Evolutionary conservation across 64 coral and sea anemone genomes (phyloP).

Genomic region (Anthopleura sola): DNA sequence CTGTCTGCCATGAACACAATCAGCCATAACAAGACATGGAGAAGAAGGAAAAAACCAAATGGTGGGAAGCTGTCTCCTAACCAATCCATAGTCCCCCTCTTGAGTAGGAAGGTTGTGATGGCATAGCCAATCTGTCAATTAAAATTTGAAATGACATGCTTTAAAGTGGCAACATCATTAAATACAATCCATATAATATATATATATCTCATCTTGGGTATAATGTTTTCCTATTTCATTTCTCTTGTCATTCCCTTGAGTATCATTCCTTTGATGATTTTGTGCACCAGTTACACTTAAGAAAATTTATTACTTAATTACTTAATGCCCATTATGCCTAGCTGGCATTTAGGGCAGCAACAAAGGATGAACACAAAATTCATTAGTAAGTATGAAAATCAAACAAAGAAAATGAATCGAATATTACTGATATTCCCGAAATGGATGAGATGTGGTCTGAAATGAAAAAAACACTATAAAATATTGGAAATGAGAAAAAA

Average conservation of each 20-base stretch:
- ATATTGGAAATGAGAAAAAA: not conserved
- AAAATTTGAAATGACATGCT: not conserved
- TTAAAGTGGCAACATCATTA: too few relatives aligned
- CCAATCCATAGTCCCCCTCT: not conserved
- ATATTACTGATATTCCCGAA: not conserved
- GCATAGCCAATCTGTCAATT: constrained; percentile 67
- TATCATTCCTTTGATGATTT: not conserved
- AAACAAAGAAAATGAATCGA: too few relatives aligned
- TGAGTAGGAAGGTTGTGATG: constrained; percentile 60
- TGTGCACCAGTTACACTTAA: too few relatives aligned
- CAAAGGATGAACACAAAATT: too few relatives aligned
- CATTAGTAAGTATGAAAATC: not conserved
- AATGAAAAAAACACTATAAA: not conserved
- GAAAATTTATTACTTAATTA: too few relatives aligned
- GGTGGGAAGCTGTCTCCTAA: constrained; percentile 74
- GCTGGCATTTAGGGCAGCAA: too few relatives aligned
- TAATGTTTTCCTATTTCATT: too few relatives aligned
- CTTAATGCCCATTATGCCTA: too few relatives aligned
- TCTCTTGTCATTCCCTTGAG: not conserved
- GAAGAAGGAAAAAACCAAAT: constrained; percentile 69
- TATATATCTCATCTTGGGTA: too few relatives aligned
- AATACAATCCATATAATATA: too few relatives aligned
- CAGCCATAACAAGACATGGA: constrained; percentile 83
- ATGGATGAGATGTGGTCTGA: not conserved
- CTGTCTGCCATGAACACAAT: constrained; percentile 69